Base-by-base conservation (phyloP, 2,797 vertebrate species). In the Microctenopoma steveboyesi region DNA sequence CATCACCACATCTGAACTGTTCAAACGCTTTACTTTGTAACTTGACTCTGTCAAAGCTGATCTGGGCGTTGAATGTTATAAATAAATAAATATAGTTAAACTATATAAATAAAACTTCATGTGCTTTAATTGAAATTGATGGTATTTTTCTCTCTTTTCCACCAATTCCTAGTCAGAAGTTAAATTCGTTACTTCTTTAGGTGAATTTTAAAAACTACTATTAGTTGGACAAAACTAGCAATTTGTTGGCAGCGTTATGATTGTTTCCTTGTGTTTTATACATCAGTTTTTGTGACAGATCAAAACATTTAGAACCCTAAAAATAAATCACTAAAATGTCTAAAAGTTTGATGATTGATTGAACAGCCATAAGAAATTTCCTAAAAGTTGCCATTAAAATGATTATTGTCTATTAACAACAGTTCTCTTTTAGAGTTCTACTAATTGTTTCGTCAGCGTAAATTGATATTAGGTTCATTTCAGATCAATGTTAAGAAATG, bases 21-120 rank as follows among this genome's bases (percentile, higher is more conserved):
- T 81, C 76, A 80, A 69, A 72, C 75, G 79, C 85, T 71, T 75
- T 67, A 66, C 69, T 81, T 72, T 76, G 42, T 71, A 46, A 80
- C 66, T 64, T 65, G 42, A 80, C 52, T 40, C 53, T 48, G 77
- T 79, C 73, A 78, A 37, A 66, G 54, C 37, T 55, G n/a, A 80
- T 69, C 39, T 37, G 43, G 35, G 46, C 56, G 51, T 46, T 10
- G 40, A 57, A 14, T 64, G 72, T 33, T 13, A 42, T 58, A 61
- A 72, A 2, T 52, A 75, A 64, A 45, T 7, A 35, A 7, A 33
- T 28, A 11, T 10, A 35, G 49, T 3, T 15, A 13, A 42, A 12
- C 47, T 13, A 43, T 59, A 35, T 18, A 18, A 18, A 18, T 18
- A 18, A 73, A n/a, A 3, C 3, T 11, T n/a, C 12, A 53, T 28